Conservation (phyloP, 1,140 invertebrate genomes). For the Heliconius eleuchia region DNA sequence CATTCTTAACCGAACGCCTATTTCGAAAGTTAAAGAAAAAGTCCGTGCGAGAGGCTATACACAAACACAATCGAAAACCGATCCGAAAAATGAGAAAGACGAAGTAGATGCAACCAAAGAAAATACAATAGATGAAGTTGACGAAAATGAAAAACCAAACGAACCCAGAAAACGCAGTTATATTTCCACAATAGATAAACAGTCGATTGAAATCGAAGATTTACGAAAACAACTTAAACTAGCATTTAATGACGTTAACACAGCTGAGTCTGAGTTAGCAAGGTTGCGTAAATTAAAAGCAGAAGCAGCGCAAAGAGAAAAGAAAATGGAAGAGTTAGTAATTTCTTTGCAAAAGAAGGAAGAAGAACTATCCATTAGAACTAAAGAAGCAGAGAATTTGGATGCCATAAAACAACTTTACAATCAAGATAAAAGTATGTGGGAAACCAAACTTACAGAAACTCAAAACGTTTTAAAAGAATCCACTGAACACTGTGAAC, state of each 20-base stretch:
- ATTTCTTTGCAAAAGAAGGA: constrained; percentile 86
- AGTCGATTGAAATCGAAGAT: constrained; percentile 86
- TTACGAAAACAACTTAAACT: constrained; percentile 81
- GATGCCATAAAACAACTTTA: constrained; percentile 84
- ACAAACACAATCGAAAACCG: constrained; percentile 81
- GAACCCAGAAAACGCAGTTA: constrained; percentile 79
- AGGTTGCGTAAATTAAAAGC: constrained; percentile 86
- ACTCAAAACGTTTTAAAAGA: constrained; percentile 84
- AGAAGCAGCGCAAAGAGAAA: constrained; percentile 84
- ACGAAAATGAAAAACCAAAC: constrained; percentile 76
- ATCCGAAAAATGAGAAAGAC: constrained; percentile 71
- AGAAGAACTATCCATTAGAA: constrained; percentile 85
- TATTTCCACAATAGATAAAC: constrained; percentile 83
- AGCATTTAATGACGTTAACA: constrained; percentile 69
- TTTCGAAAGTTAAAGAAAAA: constrained; percentile 90
- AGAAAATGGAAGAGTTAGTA: constrained; percentile 87
- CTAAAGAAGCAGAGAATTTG: constrained; percentile 86
- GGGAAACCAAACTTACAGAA: constrained; percentile 84
- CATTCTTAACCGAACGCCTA: constrained; percentile 85
- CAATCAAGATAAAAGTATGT: constrained; percentile 84
- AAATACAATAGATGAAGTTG: constrained; percentile 63
- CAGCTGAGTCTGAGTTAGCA: constrained; percentile 86
- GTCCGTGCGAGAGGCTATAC: constrained; percentile 82
- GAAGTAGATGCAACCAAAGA: constrained; percentile 79
- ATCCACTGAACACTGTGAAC: constrained; percentile 84